Base-by-base conservation (phyloP, 2,113 vertebrate genomes). In the Cebidichthys violaceus region DNA sequence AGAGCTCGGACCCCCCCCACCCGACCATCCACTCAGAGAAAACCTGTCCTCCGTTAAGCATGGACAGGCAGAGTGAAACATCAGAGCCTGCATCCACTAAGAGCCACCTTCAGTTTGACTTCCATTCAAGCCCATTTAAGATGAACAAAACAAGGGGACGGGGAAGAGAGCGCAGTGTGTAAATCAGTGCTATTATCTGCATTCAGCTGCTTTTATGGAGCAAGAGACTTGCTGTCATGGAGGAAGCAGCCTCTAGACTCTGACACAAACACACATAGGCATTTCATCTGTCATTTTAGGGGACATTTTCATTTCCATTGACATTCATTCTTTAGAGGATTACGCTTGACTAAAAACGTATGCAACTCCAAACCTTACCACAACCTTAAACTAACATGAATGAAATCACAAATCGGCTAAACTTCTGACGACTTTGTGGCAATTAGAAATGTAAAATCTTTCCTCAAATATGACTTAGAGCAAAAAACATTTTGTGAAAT, bases 31-130 rank as follows among this genome's bases (percentile, higher is more conserved):
- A 83, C 85, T 79, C 85, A 75, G 67, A 88, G 73, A 85, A 89
- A 90, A 88, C 43, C 68, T 90, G 86, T 89, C 81, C 50, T 81
- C 65, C 20, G 75, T 90, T 90, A 84, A 85, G 77, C 88, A 84
- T 78, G 86, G 86, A 75, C 89, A 84, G 71, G 59, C 83, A 84
- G 80, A 90, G 87, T 88, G 82, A 91, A 92, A 90, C 80, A 83
- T 92, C 88, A 90, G 75, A 87, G 86, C 55, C 50, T 77, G 86
- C 65, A 82, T 83, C 50, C 64, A 24, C 64, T 70, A 84, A 88
- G 77, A 83, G 62, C 71, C 10, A 62, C 70, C 75, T 88, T 87
- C 86, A 88, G 59, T 89, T 77, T 86, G 81, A 81, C 82, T 81
- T 90, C 79, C 70, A 75, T 83, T 87, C 20, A 62, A 87, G 68